Base-by-base conservation (phyloP, 2,113 vertebrate genomes). In the Coracopsis vasa region DNA sequence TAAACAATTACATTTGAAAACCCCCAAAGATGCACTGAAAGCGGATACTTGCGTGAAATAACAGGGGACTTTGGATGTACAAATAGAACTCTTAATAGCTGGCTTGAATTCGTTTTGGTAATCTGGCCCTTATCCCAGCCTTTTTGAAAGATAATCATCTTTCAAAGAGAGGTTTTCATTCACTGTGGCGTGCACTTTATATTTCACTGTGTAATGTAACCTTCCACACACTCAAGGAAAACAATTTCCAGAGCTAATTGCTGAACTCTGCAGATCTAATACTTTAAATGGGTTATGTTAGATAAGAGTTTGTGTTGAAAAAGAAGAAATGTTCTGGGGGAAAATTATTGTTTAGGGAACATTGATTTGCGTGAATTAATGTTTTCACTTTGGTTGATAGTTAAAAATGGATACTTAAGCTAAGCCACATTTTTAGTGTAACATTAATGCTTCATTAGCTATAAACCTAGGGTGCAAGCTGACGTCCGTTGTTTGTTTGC, bases 281-380 rank as follows among this genome's bases (percentile, higher is more conserved):
- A 50, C 85, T 96, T 85, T 61, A 88, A 92, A 88, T 71, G 81
- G 60, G 41, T 50, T 94, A 33, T 17, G 74, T 35, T 80, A 92
- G 90, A 73, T 92, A 94, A 96, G 92, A 94, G 85, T 90, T n/a
- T n/a, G n/a, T n/a, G n/a, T n/a, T 89, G 58, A 92, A 91, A 91
- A 65, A 61, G 70, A 51, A 89, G 56, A 92, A 88, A 88, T 28
- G 50, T 88, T 92, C 85, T 53, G 24, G 74, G 73, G 81, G 92
- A 75, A 93, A 94, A 96, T 86, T 58, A 92, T 86, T 95, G 95
- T 93, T 94, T 96, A 83, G 94, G 79, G 82, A 93, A 78, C 85
- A 50, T 71, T 90, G 92, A 96, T 97, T 95, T 95, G 87, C 53
- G 37, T 73, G 78, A 94, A 92, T 95, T 95, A 79, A 82, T 95